Percentiles rank a stretch among this genome's conserved stretches.
Conservation (phyloP, 2,113 vertebrate genomes). For the Peromyscus californicus region DNA sequence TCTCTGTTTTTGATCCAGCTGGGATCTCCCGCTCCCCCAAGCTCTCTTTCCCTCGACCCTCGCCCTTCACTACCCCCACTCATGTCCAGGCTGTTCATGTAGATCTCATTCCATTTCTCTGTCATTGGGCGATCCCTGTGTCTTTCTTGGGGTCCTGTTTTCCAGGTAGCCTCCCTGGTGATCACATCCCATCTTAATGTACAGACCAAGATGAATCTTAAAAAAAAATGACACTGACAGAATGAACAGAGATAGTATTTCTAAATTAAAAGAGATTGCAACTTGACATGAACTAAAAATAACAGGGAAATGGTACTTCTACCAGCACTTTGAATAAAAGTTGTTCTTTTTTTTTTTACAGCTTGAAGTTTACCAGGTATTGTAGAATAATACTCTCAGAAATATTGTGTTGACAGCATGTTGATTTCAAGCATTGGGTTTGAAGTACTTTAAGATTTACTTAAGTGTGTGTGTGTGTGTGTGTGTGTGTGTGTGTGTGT, state of each 20-base stretch:
- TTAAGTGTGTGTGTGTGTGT: neutral
- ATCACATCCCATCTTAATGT: neutral
- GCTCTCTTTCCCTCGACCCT: too few relatives aligned
- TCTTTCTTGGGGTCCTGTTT: too few relatives aligned
- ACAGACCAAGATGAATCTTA: neutral
- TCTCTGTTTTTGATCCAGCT: too few relatives aligned
- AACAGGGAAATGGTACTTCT: neutral
- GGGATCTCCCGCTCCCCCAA: too few relatives aligned
- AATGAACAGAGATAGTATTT: neutral
- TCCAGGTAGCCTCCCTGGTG: too few relatives aligned
- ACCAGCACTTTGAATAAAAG: neutral
- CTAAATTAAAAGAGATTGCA: neutral
- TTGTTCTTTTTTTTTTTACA: neutral
- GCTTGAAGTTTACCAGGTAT: neutral
- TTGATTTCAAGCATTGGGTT: neutral
- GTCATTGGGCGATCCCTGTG: too few relatives aligned
- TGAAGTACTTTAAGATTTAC: neutral
- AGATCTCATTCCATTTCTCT: too few relatives aligned
- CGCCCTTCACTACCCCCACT: too few relatives aligned
- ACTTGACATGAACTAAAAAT: neutral
- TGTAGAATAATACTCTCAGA: neutral
- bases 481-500: neutral
- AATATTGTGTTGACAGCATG: constrained; percentile 6
- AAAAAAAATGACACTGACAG: neutral
- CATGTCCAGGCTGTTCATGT: too few relatives aligned